These are phyloP conservation scores for Colletes gigas DNA, from an alignment of 1,140 invertebrate genomes.

Conservation along the genomic window DNA sequence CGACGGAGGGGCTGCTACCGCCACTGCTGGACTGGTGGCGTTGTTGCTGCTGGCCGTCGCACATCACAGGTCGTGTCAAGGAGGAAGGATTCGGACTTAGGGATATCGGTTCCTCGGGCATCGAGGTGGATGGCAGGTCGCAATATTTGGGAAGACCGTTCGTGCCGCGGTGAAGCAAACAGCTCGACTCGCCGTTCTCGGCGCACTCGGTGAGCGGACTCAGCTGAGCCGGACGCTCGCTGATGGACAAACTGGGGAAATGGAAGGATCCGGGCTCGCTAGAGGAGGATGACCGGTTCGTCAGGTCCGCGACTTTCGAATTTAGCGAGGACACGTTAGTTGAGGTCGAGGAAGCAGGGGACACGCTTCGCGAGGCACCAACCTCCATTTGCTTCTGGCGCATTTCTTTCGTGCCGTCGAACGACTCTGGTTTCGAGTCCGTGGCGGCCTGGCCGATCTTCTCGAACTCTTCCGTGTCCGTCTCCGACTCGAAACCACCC, in stretches of 20 bases:
- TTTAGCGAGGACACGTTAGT: conserved; percentile 75
- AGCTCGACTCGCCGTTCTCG: conserved; percentile 64
- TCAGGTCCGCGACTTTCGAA: conserved; percentile 71
- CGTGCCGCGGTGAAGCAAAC: conserved; percentile 36
- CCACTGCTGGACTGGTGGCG: conserved; percentile 71
- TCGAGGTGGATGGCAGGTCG: conserved; percentile 53
- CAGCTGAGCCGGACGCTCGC: conserved; percentile 71
- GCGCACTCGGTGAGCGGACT: conserved; percentile 76
- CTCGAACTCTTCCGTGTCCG: conserved; percentile 91
- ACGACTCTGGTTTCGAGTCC: conserved; percentile 77
- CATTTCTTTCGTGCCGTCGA: conserved; percentile 70
- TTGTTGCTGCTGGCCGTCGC: conserved; percentile 73
- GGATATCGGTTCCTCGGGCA: conserved; percentile 72
- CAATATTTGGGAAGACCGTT: conserved; percentile 46
- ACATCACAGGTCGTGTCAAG: conserved; percentile 64
- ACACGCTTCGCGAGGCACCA: conserved; percentile 78
- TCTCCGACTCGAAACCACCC: conserved; percentile 89
- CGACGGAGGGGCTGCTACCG: conserved; percentile 73
- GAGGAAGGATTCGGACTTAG: conserved; percentile 58
- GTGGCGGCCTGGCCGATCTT: conserved; percentile 85
- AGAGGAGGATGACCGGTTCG: conserved; percentile 72
- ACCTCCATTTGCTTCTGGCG: conserved; percentile 79
- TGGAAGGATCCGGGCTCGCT: conserved; percentile 74
- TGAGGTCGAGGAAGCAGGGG: conserved; percentile 75
- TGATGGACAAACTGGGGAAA: conserved; percentile 70